Evolutionary conservation across 2,888 invertebrate species (phyloP), one percentile per base, ranked within the genome.

Genomic region (Rhorus exstirpatorius): DNA sequence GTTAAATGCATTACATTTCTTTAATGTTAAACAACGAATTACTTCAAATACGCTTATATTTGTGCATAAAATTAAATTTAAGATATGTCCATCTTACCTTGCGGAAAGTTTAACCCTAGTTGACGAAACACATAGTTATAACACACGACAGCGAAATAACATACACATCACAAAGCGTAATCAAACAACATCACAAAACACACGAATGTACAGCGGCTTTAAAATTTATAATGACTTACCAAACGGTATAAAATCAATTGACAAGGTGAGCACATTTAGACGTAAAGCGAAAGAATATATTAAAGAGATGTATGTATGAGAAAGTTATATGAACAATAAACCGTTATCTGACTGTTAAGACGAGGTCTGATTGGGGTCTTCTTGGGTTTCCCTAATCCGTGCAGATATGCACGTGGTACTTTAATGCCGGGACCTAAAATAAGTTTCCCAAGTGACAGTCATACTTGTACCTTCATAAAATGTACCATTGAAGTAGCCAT

Each of bases 191-290:
- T 49, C 68, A 7, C 61, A 78, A 78, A 17, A 65, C 1, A 41
- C 71, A 41, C 55, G 51, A 61, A 71, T 78, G 53, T 71, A 78
- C 10, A 78, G 8, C 14, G 78, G 71, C 53, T 71, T 78, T 10
- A 60, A 71, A 71, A 53, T 78, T 17, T 71, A 70, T 53, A 78
- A 78, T 53, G 71, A 78, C 24, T 70, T 78, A 61, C 78, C 78
- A 17, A 63, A 68, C 3, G 31, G 38, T 77, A 77, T 68, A 60
- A 77, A 77, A 61, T 26, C 46, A 68, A 77, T 46, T 60, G 60
- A 68, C 31, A 77, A 60, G 0, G 49, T 77, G 1, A 58, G 19
- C 1, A 3, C 31, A 68, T 77, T 77, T n/a, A 46, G 68, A 77
- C 10, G 77, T 8, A 14, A 68, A 60, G 60, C 35, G 60, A 77